These are phyloP conservation scores for Cariama cristata DNA, from an alignment of 2,113 vertebrate genomes.

Conservation along the genomic window DNA sequence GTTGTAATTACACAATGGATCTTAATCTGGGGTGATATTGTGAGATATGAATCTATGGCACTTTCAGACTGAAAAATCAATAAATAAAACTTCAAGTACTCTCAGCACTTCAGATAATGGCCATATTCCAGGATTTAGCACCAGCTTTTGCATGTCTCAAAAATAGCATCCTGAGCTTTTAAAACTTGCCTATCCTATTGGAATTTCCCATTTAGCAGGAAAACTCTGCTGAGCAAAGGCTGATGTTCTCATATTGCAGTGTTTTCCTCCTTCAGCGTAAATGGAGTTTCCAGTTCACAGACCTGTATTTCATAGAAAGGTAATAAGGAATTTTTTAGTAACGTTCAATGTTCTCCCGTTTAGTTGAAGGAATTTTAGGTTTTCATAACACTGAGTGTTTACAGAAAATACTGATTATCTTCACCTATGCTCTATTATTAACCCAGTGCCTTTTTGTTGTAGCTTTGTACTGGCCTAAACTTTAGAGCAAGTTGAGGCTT, in stretches of 20 bases:
- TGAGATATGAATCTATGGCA: constrained; percentile 26
- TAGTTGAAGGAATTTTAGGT: neutral
- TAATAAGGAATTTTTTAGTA: neutral
- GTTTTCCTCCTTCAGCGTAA: neutral
- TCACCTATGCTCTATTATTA: neutral
- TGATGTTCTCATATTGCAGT: neutral
- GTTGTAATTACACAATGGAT: constrained; percentile 31
- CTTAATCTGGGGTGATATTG: constrained; percentile 20
- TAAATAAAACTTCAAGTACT: constrained; percentile 30
- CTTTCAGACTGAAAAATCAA: constrained; percentile 61
- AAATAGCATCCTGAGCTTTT: constrained; percentile 21
- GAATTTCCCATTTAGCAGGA: neutral
- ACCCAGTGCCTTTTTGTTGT: neutral
- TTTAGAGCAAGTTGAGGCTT: neutral
- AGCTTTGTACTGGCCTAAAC: neutral
- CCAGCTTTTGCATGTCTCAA: neutral
- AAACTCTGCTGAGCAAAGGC: neutral
- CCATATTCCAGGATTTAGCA: constrained; percentile 21
- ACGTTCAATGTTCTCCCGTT: neutral
- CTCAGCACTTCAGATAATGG: neutral
- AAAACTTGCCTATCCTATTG: neutral
- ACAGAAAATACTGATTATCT: neutral
- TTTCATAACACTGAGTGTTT: neutral
- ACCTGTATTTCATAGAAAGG: neutral
- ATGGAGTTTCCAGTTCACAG: neutral